Percentiles rank a stretch among this genome's conserved stretches.
phyloP scores from a whole-genome alignment of 1,140 invertebrate genomes.

The Orius insidiosus region DNA sequence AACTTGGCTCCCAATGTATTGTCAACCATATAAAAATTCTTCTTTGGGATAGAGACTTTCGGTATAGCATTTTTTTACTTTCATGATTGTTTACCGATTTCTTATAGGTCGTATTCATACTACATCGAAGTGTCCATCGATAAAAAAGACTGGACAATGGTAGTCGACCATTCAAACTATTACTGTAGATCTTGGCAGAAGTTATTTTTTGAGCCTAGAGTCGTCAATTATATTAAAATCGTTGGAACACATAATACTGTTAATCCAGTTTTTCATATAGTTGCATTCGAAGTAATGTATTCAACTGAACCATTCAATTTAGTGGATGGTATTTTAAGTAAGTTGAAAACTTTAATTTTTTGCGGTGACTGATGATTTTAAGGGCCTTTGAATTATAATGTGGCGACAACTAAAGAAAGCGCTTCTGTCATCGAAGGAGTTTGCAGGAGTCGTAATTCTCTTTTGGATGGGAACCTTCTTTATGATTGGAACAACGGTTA shows the following conservation, averaged over 20 bases:
- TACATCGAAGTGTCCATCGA: slow-evolving; percentile 93
- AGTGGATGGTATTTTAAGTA: slow-evolving; percentile 43
- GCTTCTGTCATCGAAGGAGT: slow-evolving; percentile 86
- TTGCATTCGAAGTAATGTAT: slow-evolving; percentile 78
- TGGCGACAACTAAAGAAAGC: slow-evolving; percentile 73
- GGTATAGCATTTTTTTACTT: too few relatives aligned
- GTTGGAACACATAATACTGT: slow-evolving; percentile 92
- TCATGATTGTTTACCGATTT: too few relatives aligned
- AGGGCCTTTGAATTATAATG: slow-evolving; percentile 66
- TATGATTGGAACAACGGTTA: slow-evolving; percentile 99
- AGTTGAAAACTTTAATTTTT: slow-evolving; percentile 13
- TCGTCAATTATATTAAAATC: slow-evolving; percentile 76
- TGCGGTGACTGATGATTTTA: slow-evolving; percentile 28
- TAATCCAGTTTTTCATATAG: slow-evolving; percentile 88
- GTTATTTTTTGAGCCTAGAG: slow-evolving; percentile 77
- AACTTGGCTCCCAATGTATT: slow-evolving; percentile 72
- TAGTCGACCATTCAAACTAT: slow-evolving; percentile 81
- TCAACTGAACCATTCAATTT: slow-evolving; percentile 57
- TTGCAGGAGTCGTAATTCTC: slow-evolving; percentile 78
- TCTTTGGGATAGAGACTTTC: slow-evolving; percentile 83
- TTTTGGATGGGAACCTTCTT: slow-evolving; percentile 87
- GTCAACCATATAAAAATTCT: slow-evolving; percentile 89
- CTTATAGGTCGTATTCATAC: slow-evolving; percentile 77
- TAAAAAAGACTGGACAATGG: slow-evolving; percentile 82
- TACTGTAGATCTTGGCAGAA: slow-evolving; percentile 93